Base-by-base conservation (phyloP, 92 coral and sea anemone species). In the Epizoanthus stellaris region DNA sequence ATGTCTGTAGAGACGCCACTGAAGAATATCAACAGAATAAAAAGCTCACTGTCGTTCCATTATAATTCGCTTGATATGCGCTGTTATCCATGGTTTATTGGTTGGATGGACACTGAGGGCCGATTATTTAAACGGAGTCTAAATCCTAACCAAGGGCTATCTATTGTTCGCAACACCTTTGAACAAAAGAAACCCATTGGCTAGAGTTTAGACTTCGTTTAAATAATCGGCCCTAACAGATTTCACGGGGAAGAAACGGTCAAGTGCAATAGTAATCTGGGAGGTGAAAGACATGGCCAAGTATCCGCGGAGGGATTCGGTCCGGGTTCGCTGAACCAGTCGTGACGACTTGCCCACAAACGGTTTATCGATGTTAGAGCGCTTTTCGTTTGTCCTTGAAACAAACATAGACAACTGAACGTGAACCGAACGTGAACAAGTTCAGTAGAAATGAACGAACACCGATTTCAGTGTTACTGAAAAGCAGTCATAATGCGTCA, bases 31-130 rank as follows among this genome's bases (percentile, higher is more conserved):
- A 17, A 5, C 16, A 69, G 49, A 69, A n/a, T n/a, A 8, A 61
- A 54, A 77, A 13, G 82, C 82, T 77, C 16, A 20, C 67, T 59
- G 82, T 52, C 82, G 82, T 23, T 77, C 47, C 19, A 17, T 12
- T 30, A 77, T 57, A 36, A 77, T 1, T 10, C 14, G 16, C 57
- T 77, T 77, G 57, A 58, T 77, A 25, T 63, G n/a, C 19, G 82
- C 67, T 14, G 82, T 77, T n/a, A 77, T 58, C 82, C 82, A 80
- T 2, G 84, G 85, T 77, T 77, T 59, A 58, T 59, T 45, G 43
- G 82, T 52, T 59, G 21, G 67, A 49, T 77, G 82, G 19, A 21
- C 25, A 23, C 25, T 23, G 25, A 23, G 25, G 25, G 25, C 25
- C 25, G 25, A 23, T 23, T 23, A 23, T 23, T 23, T 23, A 23